These are phyloP conservation scores for Craniophora ligustri DNA, from an alignment of 2,888 invertebrate genomes.

Conservation along the genomic window DNA sequence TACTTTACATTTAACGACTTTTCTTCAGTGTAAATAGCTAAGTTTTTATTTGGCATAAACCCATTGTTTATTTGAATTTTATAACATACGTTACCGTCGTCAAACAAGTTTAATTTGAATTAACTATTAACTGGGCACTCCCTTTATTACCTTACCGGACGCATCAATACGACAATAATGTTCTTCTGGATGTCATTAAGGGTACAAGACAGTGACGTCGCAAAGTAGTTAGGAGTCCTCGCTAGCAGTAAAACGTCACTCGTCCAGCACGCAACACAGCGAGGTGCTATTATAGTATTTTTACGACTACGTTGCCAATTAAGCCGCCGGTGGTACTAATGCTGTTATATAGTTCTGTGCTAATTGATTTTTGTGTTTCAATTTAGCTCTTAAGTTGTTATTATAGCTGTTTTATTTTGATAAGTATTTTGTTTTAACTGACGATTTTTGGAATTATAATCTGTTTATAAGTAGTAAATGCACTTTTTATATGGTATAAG, in stretches of 20 bases:
- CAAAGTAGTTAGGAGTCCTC: constrained; percentile 5
- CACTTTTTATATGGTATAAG: no score
- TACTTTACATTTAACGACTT: no score
- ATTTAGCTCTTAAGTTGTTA: constrained; percentile 5
- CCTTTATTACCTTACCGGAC: not conserved
- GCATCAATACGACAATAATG: not conserved
- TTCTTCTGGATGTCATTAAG: not conserved
- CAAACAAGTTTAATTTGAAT: no score
- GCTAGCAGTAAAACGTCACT: constrained; percentile 5
- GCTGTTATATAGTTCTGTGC: constrained; percentile 1
- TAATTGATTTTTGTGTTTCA: constrained; percentile 43
- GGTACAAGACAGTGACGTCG: constrained; percentile 3
- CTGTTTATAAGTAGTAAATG: no score
- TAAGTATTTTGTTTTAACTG: not conserved
- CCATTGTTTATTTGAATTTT: no score
- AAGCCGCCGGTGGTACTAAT: constrained; percentile 11
- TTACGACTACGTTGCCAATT: constrained; percentile 41
- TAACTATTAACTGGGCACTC: no score
- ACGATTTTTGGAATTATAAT: no score
- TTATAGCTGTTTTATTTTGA: constrained; percentile 1
- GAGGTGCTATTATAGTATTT: constrained; percentile 29
- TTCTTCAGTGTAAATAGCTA: no score
- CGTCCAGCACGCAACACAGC: constrained; percentile 12
- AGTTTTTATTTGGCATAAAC: no score
- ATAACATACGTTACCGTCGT: no score